Evolutionary conservation across 2,888 invertebrate genomes (phyloP).

Genomic region (Pollenia amentaria): DNA sequence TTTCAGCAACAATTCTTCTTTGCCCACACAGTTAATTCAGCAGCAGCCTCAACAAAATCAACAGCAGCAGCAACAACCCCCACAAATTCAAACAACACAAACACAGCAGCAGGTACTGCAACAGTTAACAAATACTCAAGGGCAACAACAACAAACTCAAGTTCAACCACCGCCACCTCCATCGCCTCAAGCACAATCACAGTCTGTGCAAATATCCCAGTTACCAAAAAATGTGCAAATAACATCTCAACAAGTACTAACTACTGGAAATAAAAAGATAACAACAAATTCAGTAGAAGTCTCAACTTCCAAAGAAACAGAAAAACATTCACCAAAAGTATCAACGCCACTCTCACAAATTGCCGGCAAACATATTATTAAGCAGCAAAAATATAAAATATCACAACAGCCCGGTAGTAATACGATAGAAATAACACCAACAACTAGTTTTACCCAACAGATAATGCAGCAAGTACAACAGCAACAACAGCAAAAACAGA

Average conservation of each 20-base stretch:
- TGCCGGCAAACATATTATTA: slow-evolving; percentile 10
- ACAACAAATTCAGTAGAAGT: slow-evolving; percentile 10
- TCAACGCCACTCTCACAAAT: slow-evolving; percentile 5
- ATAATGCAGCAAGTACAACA: slow-evolving; percentile 76
- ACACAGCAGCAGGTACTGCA: slow-evolving; percentile 65
- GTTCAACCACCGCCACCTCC: slow-evolving; percentile 58
- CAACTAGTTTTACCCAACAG: slow-evolving; percentile 78
- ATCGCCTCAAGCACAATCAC: slow-evolving; percentile 21
- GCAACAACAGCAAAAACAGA: slow-evolving; percentile 74
- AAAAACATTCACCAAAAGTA: slow-evolving; percentile 38
- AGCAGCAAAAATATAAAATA: slow-evolving; percentile 77
- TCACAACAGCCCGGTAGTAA: slow-evolving; percentile 75
- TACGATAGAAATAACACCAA: slow-evolving; percentile 76
- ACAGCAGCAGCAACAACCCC: slow-evolving; percentile 45
- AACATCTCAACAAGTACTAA: slow-evolving; percentile 76
- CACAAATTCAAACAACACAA: slow-evolving; percentile 67
- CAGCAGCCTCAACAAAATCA: slow-evolving; percentile 53
- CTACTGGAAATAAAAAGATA: slow-evolving; percentile 43
- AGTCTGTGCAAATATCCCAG: slow-evolving; percentile 48
- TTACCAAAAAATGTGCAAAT: slow-evolving; percentile 72
- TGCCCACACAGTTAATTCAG: slow-evolving; percentile 53
- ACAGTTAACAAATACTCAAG: slow-evolving; percentile 44
- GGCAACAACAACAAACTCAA: slow-evolving; percentile 30
- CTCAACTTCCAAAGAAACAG: slow-evolving; percentile 75
- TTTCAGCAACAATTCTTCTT: slow-evolving; percentile 52